phyloP scores from a whole-genome alignment of 2,113 vertebrate species.

The Nothobranchius furzeri region DNA sequence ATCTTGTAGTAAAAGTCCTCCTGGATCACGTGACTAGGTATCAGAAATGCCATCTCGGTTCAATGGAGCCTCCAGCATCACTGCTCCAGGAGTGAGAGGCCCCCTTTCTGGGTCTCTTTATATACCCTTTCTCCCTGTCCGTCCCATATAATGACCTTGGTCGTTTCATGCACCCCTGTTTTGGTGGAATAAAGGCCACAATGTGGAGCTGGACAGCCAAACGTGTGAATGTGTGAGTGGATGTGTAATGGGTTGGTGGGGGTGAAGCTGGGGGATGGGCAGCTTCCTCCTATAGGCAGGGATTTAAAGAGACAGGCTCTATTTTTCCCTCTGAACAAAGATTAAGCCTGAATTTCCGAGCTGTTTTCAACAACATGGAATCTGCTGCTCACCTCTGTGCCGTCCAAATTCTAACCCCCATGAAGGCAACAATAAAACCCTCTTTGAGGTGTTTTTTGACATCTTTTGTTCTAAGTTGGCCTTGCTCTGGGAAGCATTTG shows the following conservation, averaged over 20 bases:
- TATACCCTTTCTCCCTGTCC: background rate
- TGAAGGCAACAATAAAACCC: slow-evolving; percentile 4
- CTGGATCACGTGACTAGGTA: slow-evolving; percentile 67
- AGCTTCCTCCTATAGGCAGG: slow-evolving; percentile 62
- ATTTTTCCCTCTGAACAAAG: slow-evolving; percentile 68
- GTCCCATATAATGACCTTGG: slow-evolving; percentile 30
- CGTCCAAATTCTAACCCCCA: slow-evolving; percentile 5
- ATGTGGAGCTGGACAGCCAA: slow-evolving; percentile 50
- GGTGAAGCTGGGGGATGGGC: slow-evolving; percentile 74
- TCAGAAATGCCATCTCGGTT: slow-evolving; percentile 73
- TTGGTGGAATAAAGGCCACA: slow-evolving; percentile 49
- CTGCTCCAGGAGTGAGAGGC: slow-evolving; percentile 22
- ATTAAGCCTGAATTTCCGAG: slow-evolving; percentile 44
- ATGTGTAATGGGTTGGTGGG: slow-evolving; percentile 54
- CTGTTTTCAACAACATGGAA: slow-evolving; percentile 5
- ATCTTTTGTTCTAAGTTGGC: slow-evolving; percentile 37
- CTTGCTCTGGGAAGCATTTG: slow-evolving; percentile 15
- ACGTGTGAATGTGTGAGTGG: slow-evolving; percentile 41
- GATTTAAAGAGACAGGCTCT: slow-evolving; percentile 76
- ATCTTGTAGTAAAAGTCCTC: slow-evolving; percentile 77
- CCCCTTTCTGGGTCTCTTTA: background rate
- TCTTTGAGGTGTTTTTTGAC: slow-evolving; percentile 34
- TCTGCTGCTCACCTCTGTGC: background rate
- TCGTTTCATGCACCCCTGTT: slow-evolving; percentile 30
- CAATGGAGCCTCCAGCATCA: slow-evolving; percentile 44